Conservation (phyloP, 2,113 vertebrate species). For the Gambusia holbrooki region DNA sequence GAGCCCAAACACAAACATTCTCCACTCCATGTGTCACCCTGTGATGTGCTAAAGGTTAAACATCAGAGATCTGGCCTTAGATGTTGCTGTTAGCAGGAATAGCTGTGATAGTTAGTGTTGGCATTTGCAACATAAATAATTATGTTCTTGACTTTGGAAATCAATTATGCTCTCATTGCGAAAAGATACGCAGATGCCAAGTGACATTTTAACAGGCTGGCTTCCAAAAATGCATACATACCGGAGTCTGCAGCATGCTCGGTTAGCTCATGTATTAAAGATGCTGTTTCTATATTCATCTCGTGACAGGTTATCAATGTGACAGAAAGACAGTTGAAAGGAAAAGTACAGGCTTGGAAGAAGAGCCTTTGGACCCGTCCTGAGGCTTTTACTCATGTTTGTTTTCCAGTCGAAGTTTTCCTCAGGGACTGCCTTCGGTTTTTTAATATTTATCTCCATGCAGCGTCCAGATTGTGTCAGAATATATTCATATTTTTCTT, state of each 20-base stretch:
- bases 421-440: conserved; percentile 23
- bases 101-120: conserved; percentile 26
- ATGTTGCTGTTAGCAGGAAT: conserved; percentile 37
- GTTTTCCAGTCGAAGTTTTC: conserved; percentile 23
- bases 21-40: conserved; percentile 32
- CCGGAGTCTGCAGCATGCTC: conserved; percentile 23
- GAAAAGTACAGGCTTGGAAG: conserved; percentile 42
- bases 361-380: conserved; percentile 38
- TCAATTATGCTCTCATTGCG: conserved; percentile 17
- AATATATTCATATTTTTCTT: conserved; percentile 34
- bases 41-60: conserved; percentile 58
- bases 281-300: conserved; percentile 63
- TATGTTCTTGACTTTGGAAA: conserved; percentile 40
- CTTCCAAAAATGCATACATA: conserved; percentile 1
- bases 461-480: conserved; percentile 38
- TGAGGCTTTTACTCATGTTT: conserved; percentile 28
- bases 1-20: conserved; percentile 16
- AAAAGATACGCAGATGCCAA: conserved; percentile 47
- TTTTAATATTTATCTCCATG: conserved; percentile 57
- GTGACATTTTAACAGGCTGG: background rate
- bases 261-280: conserved; percentile 72
- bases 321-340: conserved; percentile 63
- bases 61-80: conserved; percentile 29
- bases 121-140: conserved; percentile 35
- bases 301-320: conserved; percentile 63